Evolutionary conservation across 2,888 invertebrate species (phyloP), one percentile per base, ranked within the genome.

Genomic region (Iselma pallidipennis): DNA sequence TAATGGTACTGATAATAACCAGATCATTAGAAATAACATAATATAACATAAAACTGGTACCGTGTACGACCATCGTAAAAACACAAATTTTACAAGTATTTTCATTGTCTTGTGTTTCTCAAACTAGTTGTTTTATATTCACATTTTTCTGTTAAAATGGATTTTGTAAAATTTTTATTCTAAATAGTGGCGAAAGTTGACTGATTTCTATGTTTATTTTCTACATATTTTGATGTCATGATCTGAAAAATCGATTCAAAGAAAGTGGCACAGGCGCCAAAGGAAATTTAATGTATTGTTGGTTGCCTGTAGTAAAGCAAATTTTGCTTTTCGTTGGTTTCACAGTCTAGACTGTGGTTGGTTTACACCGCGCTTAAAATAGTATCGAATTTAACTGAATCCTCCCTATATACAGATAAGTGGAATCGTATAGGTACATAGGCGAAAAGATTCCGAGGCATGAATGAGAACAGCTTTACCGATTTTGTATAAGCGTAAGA

Each of bases 11-110:
- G 85, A 83, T 59, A 85, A 77, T 71, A 83, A 81, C 78, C 85
- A 83, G 69, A 85, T 84, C 72, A 84, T 76, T 58, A 82, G 79
- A 71, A 86, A 84, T 74, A 86, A 85, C 65, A 82, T 78, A 63
- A 85, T 75, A 76, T 86, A 86, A 74, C 85, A 83, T 69, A 86
- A 76, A 70, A 85, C 78, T 61, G 86, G 84, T 65, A 85, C 82
- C 55, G 83, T 78, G 67, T 84, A 85, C 19, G 86, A 85, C 85
- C 86, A 86, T 65, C 85, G 79, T 59, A 79, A 68, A 63, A 78
- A 78, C 56, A 78, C 65, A n/a, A 50, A 50, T 16, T 4, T 50
- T 10, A 28, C 49, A 31, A 48, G n/a, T 42, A 63, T 50, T 63
- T 51, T 61, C 64, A 64, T 64, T 4, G 26, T 50, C 26, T 50